Percentiles rank a stretch among this genome's conserved stretches.
Conservation (phyloP, 2,113 vertebrate species). For the Dipodomys merriami region DNA sequence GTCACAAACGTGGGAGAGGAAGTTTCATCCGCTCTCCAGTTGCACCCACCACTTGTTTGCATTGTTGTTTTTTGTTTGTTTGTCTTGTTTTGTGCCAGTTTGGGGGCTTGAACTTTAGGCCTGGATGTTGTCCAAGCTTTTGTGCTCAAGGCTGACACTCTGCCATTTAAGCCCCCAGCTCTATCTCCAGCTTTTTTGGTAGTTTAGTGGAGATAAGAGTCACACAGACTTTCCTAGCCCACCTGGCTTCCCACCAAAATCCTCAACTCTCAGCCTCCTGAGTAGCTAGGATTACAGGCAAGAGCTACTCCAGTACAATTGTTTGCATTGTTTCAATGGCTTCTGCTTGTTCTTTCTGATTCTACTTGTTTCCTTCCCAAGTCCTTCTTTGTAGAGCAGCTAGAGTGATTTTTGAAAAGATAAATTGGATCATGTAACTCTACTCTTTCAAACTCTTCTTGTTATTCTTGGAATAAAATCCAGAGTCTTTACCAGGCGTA, state of each 20-base stretch:
- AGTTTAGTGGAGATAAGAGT: no score
- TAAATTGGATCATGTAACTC: background rate
- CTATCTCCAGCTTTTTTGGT: no score
- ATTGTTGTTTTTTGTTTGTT: background rate
- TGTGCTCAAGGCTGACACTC: no score
- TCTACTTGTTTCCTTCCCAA: background rate
- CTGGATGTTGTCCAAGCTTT: no score
- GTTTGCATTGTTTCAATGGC: background rate
- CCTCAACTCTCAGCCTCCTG: no score
- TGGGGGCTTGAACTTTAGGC: no score
- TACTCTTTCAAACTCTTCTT: conserved; percentile 18
- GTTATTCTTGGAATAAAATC: background rate
- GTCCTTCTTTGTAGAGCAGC: background rate
- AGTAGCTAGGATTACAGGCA: no score
- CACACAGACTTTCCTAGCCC: no score
- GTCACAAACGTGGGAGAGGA: background rate
- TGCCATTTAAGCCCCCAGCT: no score
- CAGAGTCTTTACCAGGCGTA: background rate
- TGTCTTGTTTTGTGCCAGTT: no score
- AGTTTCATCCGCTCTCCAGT: background rate
- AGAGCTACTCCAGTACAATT: background rate
- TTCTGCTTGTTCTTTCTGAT: background rate
- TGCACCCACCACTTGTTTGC: background rate
- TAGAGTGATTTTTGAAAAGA: background rate
- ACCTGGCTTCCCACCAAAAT: no score